Evolutionary conservation across 2,797 vertebrate species (phyloP), one percentile per base, ranked within the genome.

Genomic region (Acestrorhynchus altus): DNA sequence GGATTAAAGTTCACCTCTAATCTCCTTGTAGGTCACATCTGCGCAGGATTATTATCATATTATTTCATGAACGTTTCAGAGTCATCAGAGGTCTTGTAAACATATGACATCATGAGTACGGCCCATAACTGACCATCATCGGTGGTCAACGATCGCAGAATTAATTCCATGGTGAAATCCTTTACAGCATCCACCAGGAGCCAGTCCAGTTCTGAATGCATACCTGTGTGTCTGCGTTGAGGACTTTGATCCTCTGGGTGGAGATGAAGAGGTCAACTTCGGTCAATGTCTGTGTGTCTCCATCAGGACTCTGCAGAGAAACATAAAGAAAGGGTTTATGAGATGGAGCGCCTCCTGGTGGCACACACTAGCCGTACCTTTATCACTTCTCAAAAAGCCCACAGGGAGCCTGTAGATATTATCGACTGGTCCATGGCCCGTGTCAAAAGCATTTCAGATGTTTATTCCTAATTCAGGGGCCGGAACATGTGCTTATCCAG

Each of bases 261-360:
- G 98, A 99, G 88, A 99, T 99, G 91, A 99, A 99, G 70, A 99
- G 93, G 88, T 99, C 98, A 8, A 99, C 98, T 90, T 99, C 98
- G 0, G 97, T 98, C 89, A 99, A 92, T 0, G 94, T 95, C 89
- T 97, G 96, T 44, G 94, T 87, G 0, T 98, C 98, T 66, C 96
- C 97, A 49, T 99, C 98, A 1, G 96, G 93, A 70, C 90, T 96
- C 97, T 99, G 87, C 66, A 68, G 77, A 76, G 47, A 83, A 20
- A 83, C 20, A 85, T 31, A 84, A 8, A 73, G 8, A 63, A 44
- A 72, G n/a, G 40, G 61, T 44, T 59, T 22, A 64, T 72, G 54
- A 86, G 77, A 77, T 1, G 31, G 51, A 65, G 66, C n/a, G 13
- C 77, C 69, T 66, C 52, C 24, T 4, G 3, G 46, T 46, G 59